phyloP scores from a whole-genome alignment of 2,797 vertebrate species.

The Microtus obscurus region DNA sequence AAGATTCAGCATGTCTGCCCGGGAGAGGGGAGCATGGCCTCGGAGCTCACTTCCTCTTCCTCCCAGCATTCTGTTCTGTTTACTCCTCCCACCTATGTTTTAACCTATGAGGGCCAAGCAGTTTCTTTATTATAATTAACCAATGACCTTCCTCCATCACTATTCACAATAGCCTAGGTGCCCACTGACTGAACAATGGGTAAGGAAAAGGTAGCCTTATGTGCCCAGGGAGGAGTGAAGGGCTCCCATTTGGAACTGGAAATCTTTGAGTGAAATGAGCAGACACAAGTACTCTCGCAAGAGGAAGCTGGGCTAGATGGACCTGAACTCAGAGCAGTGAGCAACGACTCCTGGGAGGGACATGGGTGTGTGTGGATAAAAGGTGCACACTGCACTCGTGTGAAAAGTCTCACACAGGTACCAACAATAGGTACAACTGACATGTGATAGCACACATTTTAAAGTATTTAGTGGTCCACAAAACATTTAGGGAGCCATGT shows the following conservation, averaged over 20 bases:
- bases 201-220: neutral
- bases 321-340: neutral
- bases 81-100: too few relatives aligned
- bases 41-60: too few relatives aligned
- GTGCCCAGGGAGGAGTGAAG: neutral
- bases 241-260: neutral
- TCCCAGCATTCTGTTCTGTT: too few relatives aligned
- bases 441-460: neutral
- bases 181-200: neutral
- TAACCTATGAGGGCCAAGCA: too few relatives aligned
- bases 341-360: neutral
- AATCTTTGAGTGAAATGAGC: neutral
- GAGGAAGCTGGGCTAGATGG: neutral
- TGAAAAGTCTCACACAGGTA: neutral
- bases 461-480: neutral
- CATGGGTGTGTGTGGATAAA: neutral
- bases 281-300: neutral
- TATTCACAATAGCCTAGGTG: neutral
- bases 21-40: too few relatives aligned
- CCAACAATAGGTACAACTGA: neutral
- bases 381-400: neutral
- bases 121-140: too few relatives aligned
- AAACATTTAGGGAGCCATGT: neutral
- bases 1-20: too few relatives aligned
- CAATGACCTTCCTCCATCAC: neutral